A percentile compares a stretch with the other conserved stretches of the same genome.
These are phyloP conservation scores for Vimba vimba DNA, from an alignment of 2,113 vertebrate genomes.

Conservation along the genomic window DNA sequence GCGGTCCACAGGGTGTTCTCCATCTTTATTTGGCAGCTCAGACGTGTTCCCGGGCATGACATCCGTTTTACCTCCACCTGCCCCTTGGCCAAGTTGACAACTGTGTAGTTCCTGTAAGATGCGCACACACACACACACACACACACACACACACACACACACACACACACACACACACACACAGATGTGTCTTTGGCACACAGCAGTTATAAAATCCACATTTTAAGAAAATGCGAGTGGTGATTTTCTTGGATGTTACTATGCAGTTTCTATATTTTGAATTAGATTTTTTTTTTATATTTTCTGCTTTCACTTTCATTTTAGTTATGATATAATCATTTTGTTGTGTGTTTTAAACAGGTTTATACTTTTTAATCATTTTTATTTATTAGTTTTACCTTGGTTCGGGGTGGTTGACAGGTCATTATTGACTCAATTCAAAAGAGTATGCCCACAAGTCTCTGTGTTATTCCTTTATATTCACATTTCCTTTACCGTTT, in stretches of 20 bases:
- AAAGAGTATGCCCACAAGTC: background rate
- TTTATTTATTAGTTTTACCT: background rate
- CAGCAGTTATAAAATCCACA: background rate
- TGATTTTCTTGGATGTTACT: background rate
- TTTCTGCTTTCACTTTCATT: no score
- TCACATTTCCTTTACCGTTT: background rate
- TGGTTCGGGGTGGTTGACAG: background rate
- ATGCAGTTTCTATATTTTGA: no score
- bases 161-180: no score
- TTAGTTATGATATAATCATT: no score
- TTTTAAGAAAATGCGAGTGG: background rate
- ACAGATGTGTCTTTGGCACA: background rate
- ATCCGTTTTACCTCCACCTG: constrained; percentile 89
- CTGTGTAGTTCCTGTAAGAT: constrained; percentile 87
- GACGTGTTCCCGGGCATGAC: constrained; percentile 84
- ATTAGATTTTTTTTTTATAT: no score
- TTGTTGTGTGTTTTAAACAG: no score
- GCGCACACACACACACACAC: background rate
- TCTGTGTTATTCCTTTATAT: background rate
- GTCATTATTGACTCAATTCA: no score
- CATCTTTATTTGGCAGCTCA: constrained; percentile 91
- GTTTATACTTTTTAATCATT: no score
- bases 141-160: background rate
- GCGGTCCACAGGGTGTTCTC: constrained; percentile 90
- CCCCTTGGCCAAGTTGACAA: constrained; percentile 91